A percentile compares a stretch with the other conserved stretches of the same genome.
Evolutionary conservation across 2,797 vertebrate genomes (phyloP).

Genomic region (Sebastes baramenuke): DNA sequence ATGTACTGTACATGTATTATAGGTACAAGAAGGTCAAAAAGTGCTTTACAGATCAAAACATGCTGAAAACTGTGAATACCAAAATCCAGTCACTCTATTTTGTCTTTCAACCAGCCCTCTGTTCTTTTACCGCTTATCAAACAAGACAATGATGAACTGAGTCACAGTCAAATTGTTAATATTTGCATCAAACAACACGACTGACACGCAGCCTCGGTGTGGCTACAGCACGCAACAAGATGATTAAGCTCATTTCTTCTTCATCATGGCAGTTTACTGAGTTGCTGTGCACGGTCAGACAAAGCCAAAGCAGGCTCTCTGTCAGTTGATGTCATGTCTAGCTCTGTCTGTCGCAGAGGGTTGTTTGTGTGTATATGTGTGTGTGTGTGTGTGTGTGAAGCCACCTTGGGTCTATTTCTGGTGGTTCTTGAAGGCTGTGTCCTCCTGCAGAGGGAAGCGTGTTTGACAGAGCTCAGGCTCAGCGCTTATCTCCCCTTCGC

Average conservation of each 20-base stretch:
- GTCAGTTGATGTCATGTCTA: constrained; percentile 45
- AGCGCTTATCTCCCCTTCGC: constrained; percentile 69
- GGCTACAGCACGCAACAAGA: constrained; percentile 7
- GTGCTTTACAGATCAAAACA: constrained; percentile 86
- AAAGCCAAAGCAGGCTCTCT: constrained; percentile 24
- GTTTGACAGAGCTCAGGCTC: constrained; percentile 51
- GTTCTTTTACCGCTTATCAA: constrained; percentile 30
- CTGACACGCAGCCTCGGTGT: constrained; percentile 5
- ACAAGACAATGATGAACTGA: neutral
- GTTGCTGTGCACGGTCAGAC: constrained; percentile 27
- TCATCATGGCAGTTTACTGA: constrained; percentile 39
- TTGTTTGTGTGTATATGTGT: constrained; percentile 9
- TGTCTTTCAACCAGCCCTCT: constrained; percentile 57
- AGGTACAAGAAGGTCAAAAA: constrained; percentile 77
- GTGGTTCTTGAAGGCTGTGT: constrained; percentile 57
- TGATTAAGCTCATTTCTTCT: constrained; percentile 40
- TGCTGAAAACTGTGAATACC: constrained; percentile 87
- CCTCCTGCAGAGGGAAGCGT: constrained; percentile 50
- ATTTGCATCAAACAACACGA: constrained; percentile 22
- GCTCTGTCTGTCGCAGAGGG: constrained; percentile 20
- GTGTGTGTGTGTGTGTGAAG: neutral
- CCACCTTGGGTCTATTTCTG: constrained; percentile 58
- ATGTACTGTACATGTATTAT: constrained; percentile 73
- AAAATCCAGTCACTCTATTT: constrained; percentile 76
- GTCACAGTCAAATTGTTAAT: constrained; percentile 4